Percentiles rank a stretch among this genome's conserved stretches.
These are phyloP conservation scores for Teinopalpus imperialis DNA, from an alignment of 2,888 invertebrate species.

Conservation along the genomic window DNA sequence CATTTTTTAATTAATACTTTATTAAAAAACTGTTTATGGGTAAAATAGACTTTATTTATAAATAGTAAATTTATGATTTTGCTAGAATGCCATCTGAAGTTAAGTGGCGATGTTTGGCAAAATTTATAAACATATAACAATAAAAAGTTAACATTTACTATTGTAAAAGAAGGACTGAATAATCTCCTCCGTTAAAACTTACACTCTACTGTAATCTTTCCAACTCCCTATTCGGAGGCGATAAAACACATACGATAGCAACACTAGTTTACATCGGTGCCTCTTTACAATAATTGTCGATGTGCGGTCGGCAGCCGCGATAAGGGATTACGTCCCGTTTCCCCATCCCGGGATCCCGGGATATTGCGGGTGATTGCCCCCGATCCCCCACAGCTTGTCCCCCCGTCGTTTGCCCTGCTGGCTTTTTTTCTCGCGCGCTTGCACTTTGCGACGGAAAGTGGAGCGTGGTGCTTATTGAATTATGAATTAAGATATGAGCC, in stretches of 20 bases:
- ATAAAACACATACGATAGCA: slow-evolving; percentile 14
- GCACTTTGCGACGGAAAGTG: slow-evolving; percentile 58
- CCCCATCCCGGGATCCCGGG: slow-evolving; percentile 35
- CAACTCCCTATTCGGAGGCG: slow-evolving; percentile 1
- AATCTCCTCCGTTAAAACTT: no score
- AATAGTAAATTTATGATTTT: no score
- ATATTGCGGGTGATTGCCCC: slow-evolving; percentile 32
- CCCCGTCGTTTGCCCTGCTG: slow-evolving; percentile 45
- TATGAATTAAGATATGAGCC: slow-evolving; percentile 69
- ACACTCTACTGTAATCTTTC: no score
- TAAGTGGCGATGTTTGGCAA: no score
- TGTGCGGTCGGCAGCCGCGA: slow-evolving; percentile 67
- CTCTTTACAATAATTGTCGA: slow-evolving; percentile 72
- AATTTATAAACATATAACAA: no score
- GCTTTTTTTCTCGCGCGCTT: slow-evolving; percentile 70
- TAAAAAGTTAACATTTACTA: no score
- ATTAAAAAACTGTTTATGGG: no score
- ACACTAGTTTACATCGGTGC: slow-evolving; percentile 51
- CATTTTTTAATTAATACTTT: no score
- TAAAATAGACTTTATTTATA: no score
- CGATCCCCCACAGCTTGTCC: slow-evolving; percentile 38
- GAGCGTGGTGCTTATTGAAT: slow-evolving; percentile 68
- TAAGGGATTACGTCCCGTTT: slow-evolving; percentile 63
- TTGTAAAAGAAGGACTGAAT: no score
- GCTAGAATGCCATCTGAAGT: no score